phyloP scores from a whole-genome alignment of 2,888 invertebrate genomes.

The Bombylius discolor region DNA sequence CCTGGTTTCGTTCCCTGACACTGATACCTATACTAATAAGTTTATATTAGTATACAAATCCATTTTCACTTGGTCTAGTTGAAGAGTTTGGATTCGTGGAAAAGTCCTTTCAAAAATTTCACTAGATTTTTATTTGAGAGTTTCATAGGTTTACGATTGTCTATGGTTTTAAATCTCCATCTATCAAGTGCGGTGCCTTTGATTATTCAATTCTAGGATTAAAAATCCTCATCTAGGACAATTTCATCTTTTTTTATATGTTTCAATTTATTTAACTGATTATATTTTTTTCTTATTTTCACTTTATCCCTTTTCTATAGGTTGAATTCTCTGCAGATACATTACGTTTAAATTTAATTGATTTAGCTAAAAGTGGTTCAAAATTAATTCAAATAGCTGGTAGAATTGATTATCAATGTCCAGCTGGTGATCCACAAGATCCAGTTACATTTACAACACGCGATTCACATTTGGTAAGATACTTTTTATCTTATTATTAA shows the following conservation, averaged over 20 bases:
- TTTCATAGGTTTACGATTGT: too few relatives aligned
- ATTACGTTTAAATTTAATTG: slow-evolving; percentile 73
- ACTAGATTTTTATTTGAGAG: too few relatives aligned
- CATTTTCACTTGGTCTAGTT: too few relatives aligned
- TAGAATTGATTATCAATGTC: slow-evolving; percentile 74
- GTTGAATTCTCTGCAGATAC: slow-evolving; percentile 88
- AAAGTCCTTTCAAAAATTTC: too few relatives aligned
- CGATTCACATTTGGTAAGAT: slow-evolving; percentile 78
- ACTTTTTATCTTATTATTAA: neutral
- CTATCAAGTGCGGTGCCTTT: too few relatives aligned
- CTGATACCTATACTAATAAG: too few relatives aligned
- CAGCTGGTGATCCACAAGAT: slow-evolving; percentile 71
- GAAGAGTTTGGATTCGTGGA: too few relatives aligned
- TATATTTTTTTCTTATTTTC: neutral
- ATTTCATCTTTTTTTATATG: neutral
- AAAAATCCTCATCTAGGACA: neutral
- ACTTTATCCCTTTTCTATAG: slow-evolving; percentile 38
- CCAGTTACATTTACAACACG: slow-evolving; percentile 86
- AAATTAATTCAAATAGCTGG: slow-evolving; percentile 72
- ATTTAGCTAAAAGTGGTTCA: slow-evolving; percentile 71
- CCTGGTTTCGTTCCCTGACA: too few relatives aligned
- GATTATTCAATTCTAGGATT: too few relatives aligned
- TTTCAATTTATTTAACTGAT: neutral
- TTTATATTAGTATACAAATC: too few relatives aligned
- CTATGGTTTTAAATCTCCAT: too few relatives aligned